Evolutionary conservation across 2,113 vertebrate species (phyloP).

Genomic region (Triplophysa rosa): DNA sequence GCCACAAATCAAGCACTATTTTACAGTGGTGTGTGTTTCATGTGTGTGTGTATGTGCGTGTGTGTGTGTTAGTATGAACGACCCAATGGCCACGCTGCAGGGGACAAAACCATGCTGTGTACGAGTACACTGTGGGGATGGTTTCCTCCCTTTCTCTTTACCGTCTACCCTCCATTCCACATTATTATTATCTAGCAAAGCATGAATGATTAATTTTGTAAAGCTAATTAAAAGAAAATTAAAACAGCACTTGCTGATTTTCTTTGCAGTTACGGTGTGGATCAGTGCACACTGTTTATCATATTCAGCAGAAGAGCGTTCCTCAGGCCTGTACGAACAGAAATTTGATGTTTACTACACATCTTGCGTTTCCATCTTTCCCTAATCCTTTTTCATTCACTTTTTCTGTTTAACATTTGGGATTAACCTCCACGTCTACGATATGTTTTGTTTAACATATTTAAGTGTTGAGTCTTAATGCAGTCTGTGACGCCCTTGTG

Average conservation of each 20-base stretch:
- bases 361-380: not conserved
- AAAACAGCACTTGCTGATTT: not conserved
- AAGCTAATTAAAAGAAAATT: slow-evolving; percentile 8
- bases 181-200: not conserved
- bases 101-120: slow-evolving; percentile 26
- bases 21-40: slow-evolving; percentile 16
- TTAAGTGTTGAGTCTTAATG: slow-evolving; percentile 43
- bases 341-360: not conserved
- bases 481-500: slow-evolving; percentile 62
- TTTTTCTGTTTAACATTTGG: not conserved
- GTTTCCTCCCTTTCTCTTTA: not conserved
- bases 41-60: not conserved
- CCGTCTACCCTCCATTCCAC: not conserved
- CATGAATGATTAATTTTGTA: not conserved
- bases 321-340: not conserved
- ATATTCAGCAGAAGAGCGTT: not conserved
- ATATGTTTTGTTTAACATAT: slow-evolving; percentile 34
- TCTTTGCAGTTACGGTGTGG: not conserved
- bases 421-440: not conserved
- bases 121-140: slow-evolving; percentile 22
- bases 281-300: not conserved
- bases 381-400: slow-evolving; percentile 2
- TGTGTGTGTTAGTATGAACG: slow-evolving; percentile 18
- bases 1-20: slow-evolving; percentile 22
- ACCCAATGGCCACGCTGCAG: slow-evolving; percentile 29